Conservation (phyloP, 2,888 invertebrate genomes). For the Nebria brevicollis region DNA sequence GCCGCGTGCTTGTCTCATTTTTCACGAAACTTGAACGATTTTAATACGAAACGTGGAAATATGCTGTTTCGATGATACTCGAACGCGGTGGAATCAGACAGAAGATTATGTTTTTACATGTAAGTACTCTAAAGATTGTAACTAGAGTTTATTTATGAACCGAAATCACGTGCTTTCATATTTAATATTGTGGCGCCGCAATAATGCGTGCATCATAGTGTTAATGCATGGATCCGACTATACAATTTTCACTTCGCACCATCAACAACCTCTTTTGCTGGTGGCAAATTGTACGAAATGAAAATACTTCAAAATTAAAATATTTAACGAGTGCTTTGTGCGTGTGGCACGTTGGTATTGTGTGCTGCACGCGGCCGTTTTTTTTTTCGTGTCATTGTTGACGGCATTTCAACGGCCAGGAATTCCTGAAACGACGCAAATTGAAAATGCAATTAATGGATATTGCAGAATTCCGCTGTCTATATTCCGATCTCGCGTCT, state of each 20-base stretch:
- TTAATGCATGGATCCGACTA: too few species aligned
- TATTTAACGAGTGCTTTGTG: not conserved
- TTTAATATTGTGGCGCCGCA: too few species aligned
- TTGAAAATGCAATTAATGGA: not conserved
- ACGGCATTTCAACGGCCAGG: not conserved
- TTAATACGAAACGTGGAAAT: slow-evolving; percentile 1
- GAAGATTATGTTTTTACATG: not conserved
- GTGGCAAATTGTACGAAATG: not conserved
- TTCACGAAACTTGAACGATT: not conserved
- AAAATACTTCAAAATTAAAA: not conserved
- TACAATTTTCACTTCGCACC: not conserved
- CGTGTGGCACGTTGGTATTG: not conserved
- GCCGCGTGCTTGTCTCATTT: not conserved
- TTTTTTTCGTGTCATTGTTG: not conserved
- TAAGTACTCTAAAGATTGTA: not conserved
- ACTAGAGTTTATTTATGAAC: not conserved
- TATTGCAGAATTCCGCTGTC: not conserved
- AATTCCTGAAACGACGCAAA: not conserved
- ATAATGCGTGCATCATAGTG: too few species aligned
- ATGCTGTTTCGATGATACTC: not conserved
- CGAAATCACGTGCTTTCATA: too few species aligned
- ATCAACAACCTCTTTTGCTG: not conserved
- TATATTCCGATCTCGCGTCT: not conserved
- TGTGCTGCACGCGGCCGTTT: not conserved
- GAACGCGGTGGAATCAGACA: not conserved